These are phyloP conservation scores for Zygogramma bicolorata DNA, from an alignment of 2,888 invertebrate genomes.

Conservation along the genomic window DNA sequence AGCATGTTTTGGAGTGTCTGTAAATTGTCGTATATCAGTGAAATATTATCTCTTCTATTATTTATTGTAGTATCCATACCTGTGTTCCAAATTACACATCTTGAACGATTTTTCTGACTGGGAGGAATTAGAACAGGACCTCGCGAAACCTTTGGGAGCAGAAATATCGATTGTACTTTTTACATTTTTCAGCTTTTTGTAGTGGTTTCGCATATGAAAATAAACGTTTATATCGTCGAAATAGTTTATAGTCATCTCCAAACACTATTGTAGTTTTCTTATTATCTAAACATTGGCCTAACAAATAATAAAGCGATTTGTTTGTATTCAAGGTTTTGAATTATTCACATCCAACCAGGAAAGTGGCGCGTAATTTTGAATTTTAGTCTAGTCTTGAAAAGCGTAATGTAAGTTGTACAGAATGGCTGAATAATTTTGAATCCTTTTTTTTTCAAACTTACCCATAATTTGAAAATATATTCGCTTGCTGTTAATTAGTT, in stretches of 20 bases:
- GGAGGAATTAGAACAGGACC: conserved; percentile 32
- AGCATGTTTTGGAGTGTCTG: not conserved
- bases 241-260: conserved; percentile 50
- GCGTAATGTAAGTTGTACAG: not conserved
- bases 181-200: conserved; percentile 61
- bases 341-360: not conserved
- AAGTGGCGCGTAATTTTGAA: not conserved
- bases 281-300: not conserved
- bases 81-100: conserved; percentile 24
- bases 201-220: conserved; percentile 67
- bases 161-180: conserved; percentile 64
- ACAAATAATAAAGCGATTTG: not conserved
- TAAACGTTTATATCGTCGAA: conserved; percentile 56
- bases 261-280: not conserved
- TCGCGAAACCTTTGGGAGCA: conserved; percentile 55
- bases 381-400: not conserved
- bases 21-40: no score
- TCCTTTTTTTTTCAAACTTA: not conserved
- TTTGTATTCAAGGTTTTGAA: not conserved
- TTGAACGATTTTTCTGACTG: conserved; percentile 29
- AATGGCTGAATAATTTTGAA: not conserved
- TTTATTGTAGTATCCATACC: no score
- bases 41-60: no score
- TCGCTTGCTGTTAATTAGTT: not conserved
- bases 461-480: not conserved